Evolutionary conservation across 2,113 vertebrate genomes (phyloP), one percentile per base, ranked within the genome.

Genomic region (Pyrgilauda ruficollis): DNA sequence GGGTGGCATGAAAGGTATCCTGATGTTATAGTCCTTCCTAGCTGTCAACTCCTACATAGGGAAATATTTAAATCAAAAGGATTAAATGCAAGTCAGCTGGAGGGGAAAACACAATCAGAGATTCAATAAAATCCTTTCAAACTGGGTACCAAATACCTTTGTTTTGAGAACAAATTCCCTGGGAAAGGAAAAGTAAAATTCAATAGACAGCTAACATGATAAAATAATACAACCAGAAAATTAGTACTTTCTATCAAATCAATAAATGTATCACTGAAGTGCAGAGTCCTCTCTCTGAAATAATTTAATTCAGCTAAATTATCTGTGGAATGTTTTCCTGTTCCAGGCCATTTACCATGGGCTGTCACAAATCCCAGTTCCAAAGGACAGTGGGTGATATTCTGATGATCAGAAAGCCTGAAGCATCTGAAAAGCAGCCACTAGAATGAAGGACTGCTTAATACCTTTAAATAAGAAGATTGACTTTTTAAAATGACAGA

Each of bases 191-290:
- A 94, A 91, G 26, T 74, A 87, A 87, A 89, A 89, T 87, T 94
- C 76, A 94, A 46, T 52, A 84, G 73, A 75, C 82, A 91, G 44
- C 16, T 87, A 92, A 78, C 73, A 59, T 55, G 73, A 68, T 75
- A 91, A 89, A 96, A 89, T 86, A 97, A 92, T 84, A 92, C 43
- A 90, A 84, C 27, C 73, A 84, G 91, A 90, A 96, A 90, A 93
- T 58, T 18, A 93, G 80, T 86, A 81, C 59, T 89, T 82, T 70
- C 50, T 74, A 93, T 87, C 83, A 82, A 93, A 92, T 78, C 80
- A 89, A 13, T 92, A 89, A 58, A 55, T 72, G 27, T 86, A 75
- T 74, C 80, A 61, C 44, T 84, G 84, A 89, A 87, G 50, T 87
- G 50, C n/a, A 73, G 78, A 73, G 70, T 68, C 49, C 55, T 79